phyloP scores from a whole-genome alignment of 2,797 vertebrate genomes.

The Sebastes nivosus region DNA sequence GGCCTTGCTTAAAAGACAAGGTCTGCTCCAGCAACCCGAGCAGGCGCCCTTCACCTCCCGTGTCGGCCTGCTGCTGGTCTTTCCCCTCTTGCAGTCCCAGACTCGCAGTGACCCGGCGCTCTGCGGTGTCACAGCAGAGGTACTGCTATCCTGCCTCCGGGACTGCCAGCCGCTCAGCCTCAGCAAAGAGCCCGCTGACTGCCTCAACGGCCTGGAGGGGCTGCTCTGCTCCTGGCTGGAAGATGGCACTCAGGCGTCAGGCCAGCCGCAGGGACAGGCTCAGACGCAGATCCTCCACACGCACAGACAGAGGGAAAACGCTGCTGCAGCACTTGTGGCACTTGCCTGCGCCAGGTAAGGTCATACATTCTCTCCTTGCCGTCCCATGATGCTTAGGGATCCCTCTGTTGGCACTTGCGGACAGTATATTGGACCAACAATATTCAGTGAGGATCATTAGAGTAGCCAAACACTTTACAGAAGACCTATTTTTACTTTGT shows the following conservation, averaged over 20 bases:
- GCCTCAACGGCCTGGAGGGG: slow-evolving; percentile 95
- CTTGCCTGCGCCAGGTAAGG: slow-evolving; percentile 96
- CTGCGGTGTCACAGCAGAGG: slow-evolving; percentile 97
- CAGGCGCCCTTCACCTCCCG: slow-evolving; percentile 97
- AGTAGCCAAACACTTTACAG: background rate
- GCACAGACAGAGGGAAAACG: slow-evolving; percentile 95
- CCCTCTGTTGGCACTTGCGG: background rate
- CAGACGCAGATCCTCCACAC: slow-evolving; percentile 81
- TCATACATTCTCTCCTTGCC: background rate
- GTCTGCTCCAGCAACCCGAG: slow-evolving; percentile 93
- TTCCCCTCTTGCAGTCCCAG: slow-evolving; percentile 98
- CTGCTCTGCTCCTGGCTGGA: slow-evolving; percentile 98
- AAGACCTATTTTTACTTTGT: background rate
- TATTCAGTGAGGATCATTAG: background rate
- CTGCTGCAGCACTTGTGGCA: slow-evolving; percentile 96
- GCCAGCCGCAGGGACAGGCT: slow-evolving; percentile 64
- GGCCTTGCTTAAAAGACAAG: slow-evolving; percentile 95
- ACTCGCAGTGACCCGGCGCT: slow-evolving; percentile 95
- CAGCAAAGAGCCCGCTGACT: slow-evolving; percentile 97
- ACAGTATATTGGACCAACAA: background rate
- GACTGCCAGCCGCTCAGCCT: slow-evolving; percentile 99
- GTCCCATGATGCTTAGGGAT: background rate
- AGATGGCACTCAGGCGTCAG: slow-evolving; percentile 81
- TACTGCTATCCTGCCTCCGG: slow-evolving; percentile 94
- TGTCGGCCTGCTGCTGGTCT: slow-evolving; percentile 95